Percentiles rank a stretch among this genome's conserved stretches.
phyloP scores from a whole-genome alignment of 2,888 invertebrate genomes.

The Trichogramma evanescens region DNA sequence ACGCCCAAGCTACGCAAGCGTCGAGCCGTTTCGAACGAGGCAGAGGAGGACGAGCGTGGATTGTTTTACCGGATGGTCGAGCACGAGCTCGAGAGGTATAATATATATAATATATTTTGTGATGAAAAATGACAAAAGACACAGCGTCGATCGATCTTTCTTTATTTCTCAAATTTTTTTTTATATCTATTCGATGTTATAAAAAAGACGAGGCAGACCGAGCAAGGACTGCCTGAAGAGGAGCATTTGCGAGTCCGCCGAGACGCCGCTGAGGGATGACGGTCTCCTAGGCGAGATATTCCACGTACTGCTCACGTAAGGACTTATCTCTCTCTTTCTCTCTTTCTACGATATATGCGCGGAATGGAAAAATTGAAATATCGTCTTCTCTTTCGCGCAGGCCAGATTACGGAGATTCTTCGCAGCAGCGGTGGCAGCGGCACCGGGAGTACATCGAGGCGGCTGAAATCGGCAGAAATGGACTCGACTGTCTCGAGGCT shows the following conservation, averaged over 20 bases:
- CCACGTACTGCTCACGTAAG: conserved; percentile 47
- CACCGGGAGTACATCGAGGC: conserved; percentile 60
- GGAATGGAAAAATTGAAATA: not conserved
- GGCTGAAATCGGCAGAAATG: conserved; percentile 56
- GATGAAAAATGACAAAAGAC: conserved; percentile 36
- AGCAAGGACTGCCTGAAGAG: conserved; percentile 57
- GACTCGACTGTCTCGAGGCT: conserved; percentile 55
- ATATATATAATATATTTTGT: conserved; percentile 14
- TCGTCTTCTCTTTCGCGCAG: conserved; percentile 43
- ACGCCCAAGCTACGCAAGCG: conserved; percentile 32
- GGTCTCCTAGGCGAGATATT: conserved; percentile 54
- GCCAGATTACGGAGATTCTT: conserved; percentile 52
- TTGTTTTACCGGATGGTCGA: conserved; percentile 44
- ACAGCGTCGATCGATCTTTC: no score
- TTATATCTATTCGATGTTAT: conserved; percentile 10
- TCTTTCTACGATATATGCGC: not conserved
- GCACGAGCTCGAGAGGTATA: conserved; percentile 42
- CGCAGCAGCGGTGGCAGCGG: conserved; percentile 48
- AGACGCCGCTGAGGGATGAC: conserved; percentile 53
- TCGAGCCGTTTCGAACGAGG: not conserved
- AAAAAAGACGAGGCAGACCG: not conserved
- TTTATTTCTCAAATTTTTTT: no score
- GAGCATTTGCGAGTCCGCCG: conserved; percentile 62
- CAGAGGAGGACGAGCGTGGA: conserved; percentile 27
- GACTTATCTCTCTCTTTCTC: conserved; percentile 6